Percentiles rank a stretch among this genome's conserved stretches.
phyloP scores from a whole-genome alignment of 1,140 invertebrate species.

The Philopotamus ludificatus region DNA sequence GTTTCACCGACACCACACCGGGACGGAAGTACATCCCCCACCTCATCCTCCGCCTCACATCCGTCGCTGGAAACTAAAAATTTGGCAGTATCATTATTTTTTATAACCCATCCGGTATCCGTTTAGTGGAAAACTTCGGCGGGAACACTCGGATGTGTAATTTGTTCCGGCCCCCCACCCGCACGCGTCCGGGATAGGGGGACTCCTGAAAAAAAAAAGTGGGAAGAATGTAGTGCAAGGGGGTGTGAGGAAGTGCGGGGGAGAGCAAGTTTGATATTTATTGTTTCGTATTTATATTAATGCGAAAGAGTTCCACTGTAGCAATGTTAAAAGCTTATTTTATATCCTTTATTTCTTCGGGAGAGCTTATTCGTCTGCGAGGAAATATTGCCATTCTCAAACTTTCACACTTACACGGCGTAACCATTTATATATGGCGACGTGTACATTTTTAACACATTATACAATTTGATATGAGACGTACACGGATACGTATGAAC shows the following conservation, averaged over 20 bases:
- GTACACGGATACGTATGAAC: no score
- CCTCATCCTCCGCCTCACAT: neutral
- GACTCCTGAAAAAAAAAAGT: slow-evolving; percentile 3
- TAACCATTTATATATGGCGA: no score
- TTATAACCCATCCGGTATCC: slow-evolving; percentile 36
- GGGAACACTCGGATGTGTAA: slow-evolving; percentile 38
- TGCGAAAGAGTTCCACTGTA: slow-evolving; percentile 38
- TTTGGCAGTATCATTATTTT: slow-evolving; percentile 25
- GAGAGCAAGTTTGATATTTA: slow-evolving; percentile 41
- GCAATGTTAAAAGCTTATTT: slow-evolving; percentile 39
- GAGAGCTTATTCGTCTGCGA: slow-evolving; percentile 19
- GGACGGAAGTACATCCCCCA: neutral
- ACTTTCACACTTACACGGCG: neutral
- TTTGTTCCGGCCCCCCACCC: slow-evolving; percentile 29
- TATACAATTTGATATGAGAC: no score
- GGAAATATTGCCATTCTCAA: neutral
- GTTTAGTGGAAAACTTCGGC: slow-evolving; percentile 39
- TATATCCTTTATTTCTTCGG: slow-evolving; percentile 26
- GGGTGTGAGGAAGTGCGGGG: no score
- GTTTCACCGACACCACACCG: neutral
- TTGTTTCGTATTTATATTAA: slow-evolving; percentile 42
- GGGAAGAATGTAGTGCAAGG: no score
- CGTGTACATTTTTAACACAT: no score
- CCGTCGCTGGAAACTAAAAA: slow-evolving; percentile 14
- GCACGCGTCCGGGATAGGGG: neutral